These are phyloP conservation scores for Catotricha subobsoleta DNA, from an alignment of 2,888 invertebrate genomes.

Conservation along the genomic window DNA sequence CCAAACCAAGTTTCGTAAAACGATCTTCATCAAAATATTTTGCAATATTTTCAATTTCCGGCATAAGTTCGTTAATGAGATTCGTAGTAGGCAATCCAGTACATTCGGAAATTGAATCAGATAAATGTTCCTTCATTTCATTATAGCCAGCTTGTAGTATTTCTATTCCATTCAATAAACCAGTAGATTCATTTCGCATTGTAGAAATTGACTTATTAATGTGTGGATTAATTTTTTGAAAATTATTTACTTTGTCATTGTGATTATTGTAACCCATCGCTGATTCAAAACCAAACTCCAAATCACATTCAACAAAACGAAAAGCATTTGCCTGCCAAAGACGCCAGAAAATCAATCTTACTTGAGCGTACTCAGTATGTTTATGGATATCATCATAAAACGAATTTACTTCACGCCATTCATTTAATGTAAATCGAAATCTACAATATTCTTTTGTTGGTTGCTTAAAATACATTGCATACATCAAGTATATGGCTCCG, in stretches of 20 bases:
- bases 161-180: slow-evolving; percentile 6
- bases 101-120: not conserved
- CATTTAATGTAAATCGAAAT: slow-evolving; percentile 8
- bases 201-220: not conserved
- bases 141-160: slow-evolving; percentile 12
- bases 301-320: slow-evolving; percentile 6
- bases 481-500: slow-evolving; percentile 11
- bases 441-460: slow-evolving; percentile 11
- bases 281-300: not conserved
- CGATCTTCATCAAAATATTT: not conserved
- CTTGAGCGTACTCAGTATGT: slow-evolving; percentile 8
- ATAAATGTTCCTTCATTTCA: slow-evolving; percentile 10
- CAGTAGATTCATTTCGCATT: not conserved
- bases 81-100: not conserved
- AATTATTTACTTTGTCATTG: not conserved
- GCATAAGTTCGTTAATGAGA: not conserved
- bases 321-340: slow-evolving; percentile 10
- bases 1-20: too few relatives aligned
- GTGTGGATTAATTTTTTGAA: slow-evolving; percentile 1
- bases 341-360: slow-evolving; percentile 10
- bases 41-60: not conserved
- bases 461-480: slow-evolving; percentile 12
- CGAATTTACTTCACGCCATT: slow-evolving; percentile 9
- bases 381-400: slow-evolving; percentile 8
- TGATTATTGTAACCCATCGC: not conserved